Conservation (phyloP, 2,888 invertebrate genomes). For the Himalopsyche tibetana region DNA sequence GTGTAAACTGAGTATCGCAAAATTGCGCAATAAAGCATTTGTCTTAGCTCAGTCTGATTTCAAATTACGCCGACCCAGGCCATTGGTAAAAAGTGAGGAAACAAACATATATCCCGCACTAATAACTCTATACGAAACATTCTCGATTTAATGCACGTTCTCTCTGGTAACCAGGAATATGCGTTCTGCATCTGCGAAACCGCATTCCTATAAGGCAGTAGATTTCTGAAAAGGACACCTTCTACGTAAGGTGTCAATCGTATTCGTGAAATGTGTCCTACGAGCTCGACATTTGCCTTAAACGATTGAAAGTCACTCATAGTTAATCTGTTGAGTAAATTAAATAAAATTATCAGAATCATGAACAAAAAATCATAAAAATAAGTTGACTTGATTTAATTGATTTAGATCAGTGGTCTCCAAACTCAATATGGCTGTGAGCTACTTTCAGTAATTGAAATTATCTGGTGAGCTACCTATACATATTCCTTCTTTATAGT, state of each 20-base stretch:
- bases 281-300: constrained; percentile 86
- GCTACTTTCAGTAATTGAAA: too few species aligned
- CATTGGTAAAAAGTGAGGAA: constrained; percentile 81
- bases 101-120: constrained; percentile 80
- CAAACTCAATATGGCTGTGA: too few species aligned
- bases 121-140: constrained; percentile 75
- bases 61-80: constrained; percentile 82
- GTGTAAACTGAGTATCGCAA: too few species aligned
- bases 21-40: too few species aligned
- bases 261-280: constrained; percentile 84
- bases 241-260: constrained; percentile 86
- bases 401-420: too few species aligned
- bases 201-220: constrained; percentile 71
- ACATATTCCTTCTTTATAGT: too few species aligned
- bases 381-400: constrained; percentile 80
- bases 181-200: constrained; percentile 71
- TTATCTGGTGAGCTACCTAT: too few species aligned
- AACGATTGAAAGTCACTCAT: constrained; percentile 90
- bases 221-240: constrained; percentile 80
- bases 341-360: constrained; percentile 89
- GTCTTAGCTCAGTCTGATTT: constrained; percentile 79
- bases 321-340: constrained; percentile 89
- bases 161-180: constrained; percentile 75
- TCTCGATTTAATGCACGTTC: constrained; percentile 71
- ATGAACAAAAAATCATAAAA: constrained; percentile 88